Percentiles rank a stretch among this genome's conserved stretches.
These are phyloP conservation scores for Corticium candelabrum DNA, from an alignment of 37 sponge, comb jelly and placozoan genomes.

Conservation along the genomic window DNA sequence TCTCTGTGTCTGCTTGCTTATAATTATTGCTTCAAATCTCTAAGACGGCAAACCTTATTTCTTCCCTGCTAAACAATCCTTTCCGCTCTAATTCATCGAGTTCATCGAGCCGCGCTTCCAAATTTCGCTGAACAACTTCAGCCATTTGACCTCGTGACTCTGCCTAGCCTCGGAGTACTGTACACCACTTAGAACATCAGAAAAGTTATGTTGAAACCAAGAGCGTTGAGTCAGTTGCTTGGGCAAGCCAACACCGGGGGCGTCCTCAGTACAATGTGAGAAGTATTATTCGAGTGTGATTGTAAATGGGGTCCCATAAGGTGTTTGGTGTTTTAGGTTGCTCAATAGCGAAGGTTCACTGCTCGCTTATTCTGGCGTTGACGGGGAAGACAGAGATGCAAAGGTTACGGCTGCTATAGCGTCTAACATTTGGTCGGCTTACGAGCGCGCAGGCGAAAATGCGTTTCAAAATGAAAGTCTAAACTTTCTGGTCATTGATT, in stretches of 20 bases:
- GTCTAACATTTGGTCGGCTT: constrained; percentile 69
- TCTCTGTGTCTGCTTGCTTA: too few relatives aligned
- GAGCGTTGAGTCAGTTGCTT: constrained; percentile 57
- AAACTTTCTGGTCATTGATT: constrained; percentile 57
- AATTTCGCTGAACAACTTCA: constrained; percentile 57
- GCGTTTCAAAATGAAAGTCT: constrained; percentile 44
- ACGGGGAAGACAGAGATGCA: constrained; percentile 49
- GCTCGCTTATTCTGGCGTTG: constrained; percentile 61
- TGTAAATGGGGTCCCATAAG: constrained; percentile 1
- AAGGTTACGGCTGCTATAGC: constrained; percentile 69
- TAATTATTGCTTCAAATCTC: too few relatives aligned
- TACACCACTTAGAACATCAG: not conserved
- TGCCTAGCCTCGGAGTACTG: not conserved
- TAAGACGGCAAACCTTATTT: too few relatives aligned
- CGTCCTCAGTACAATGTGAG: constrained; percentile 44
- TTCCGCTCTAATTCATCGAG: constrained; percentile 63
- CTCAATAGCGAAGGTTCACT: constrained; percentile 60
- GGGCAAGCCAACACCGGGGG: constrained; percentile 43
- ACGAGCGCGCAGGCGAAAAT: constrained; percentile 38
- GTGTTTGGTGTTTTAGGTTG: constrained; percentile 46
- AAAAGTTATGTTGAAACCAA: constrained; percentile 45
- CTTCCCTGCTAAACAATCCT: constrained; percentile 54
- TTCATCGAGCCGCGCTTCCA: constrained; percentile 69
- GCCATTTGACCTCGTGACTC: constrained; percentile 52
- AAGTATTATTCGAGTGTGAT: not conserved